Conservation (phyloP, 2,113 vertebrate species). For the Talpa occidentalis region DNA sequence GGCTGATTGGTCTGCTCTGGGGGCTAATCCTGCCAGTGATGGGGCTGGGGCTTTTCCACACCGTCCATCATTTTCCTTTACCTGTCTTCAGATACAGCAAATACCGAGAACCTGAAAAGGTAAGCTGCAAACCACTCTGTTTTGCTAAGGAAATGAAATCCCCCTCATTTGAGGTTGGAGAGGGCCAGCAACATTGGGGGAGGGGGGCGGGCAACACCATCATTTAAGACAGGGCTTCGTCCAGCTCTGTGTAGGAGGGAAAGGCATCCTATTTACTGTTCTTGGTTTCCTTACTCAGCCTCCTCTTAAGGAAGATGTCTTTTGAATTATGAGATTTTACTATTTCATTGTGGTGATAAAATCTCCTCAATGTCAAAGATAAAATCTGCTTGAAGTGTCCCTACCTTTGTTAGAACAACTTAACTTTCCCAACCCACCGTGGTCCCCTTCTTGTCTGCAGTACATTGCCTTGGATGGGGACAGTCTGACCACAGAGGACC, state of each 20-base stretch:
- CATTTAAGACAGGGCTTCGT: not conserved
- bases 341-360: not conserved
- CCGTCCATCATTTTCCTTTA: conserved; percentile 78
- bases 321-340: not conserved
- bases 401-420: not conserved
- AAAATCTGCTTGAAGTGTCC: not conserved
- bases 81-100: conserved; percentile 87
- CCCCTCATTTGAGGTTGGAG: not conserved
- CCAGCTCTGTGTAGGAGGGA: not conserved
- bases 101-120: conserved; percentile 88
- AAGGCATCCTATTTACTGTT: not conserved
- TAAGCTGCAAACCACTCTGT: conserved; percentile 56
- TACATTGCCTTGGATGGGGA: conserved; percentile 94
- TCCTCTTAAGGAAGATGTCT: not conserved
- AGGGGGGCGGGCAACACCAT: fast-evolving
- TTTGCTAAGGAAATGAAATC: not conserved
- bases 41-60: not conserved
- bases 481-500: conserved; percentile 92
- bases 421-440: not conserved
- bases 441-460: conserved; percentile 82
- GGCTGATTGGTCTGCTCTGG: not conserved
- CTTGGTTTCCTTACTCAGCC: not conserved
- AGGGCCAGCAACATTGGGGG: no score
- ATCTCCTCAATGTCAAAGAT: not conserved
- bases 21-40: no score